A percentile compares a stretch with the other conserved stretches of the same genome.
These are phyloP conservation scores for Chaenocephalus aceratus DNA, from an alignment of 2,113 vertebrate genomes.

Conservation along the genomic window DNA sequence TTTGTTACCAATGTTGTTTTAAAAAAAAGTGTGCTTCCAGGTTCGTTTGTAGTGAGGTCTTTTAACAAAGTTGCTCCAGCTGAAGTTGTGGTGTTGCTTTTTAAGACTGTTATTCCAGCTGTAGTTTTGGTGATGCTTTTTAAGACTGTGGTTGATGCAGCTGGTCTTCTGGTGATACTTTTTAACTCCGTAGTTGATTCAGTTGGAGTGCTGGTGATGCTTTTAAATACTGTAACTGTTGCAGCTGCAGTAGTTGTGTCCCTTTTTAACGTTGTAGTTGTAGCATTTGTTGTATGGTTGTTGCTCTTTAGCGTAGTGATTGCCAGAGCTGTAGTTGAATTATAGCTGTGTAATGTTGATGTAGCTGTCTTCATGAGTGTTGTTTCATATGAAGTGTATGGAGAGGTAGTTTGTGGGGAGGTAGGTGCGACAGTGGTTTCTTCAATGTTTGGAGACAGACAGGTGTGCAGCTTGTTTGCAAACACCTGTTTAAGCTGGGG, in stretches of 20 bases:
- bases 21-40: too few species aligned
- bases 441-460: neutral
- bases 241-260: neutral
- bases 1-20: neutral
- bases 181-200: neutral
- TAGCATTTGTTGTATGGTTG: neutral
- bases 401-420: slow-evolving; percentile 2
- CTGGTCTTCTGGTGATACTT: neutral
- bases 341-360: neutral
- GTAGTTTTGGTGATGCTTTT: neutral
- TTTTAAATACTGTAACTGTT: neutral
- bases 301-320: neutral
- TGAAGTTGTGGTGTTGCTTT: neutral
- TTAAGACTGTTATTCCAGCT: neutral
- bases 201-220: neutral
- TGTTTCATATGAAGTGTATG: slow-evolving; percentile 6
- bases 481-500: slow-evolving; percentile 62
- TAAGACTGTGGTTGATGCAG: neutral
- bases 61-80: neutral
- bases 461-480: slow-evolving; percentile 35
- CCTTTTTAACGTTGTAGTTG: neutral
- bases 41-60: neutral
- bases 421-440: slow-evolving; percentile 7
- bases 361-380: neutral
- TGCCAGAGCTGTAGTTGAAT: neutral